Base-by-base conservation (phyloP, 2,888 invertebrate species). In the Eristalis arbustorum region DNA sequence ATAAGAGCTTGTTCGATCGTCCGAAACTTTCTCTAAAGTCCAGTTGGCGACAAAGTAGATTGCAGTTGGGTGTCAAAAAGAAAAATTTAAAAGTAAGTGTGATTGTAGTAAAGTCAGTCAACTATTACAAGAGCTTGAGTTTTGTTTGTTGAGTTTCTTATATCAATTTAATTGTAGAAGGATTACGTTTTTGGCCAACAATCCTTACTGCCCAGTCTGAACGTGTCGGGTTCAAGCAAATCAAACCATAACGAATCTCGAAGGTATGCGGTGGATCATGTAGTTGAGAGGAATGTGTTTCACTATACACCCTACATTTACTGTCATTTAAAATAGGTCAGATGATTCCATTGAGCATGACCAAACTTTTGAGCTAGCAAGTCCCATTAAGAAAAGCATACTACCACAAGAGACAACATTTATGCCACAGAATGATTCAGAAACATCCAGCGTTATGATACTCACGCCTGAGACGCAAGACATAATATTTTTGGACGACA, bases 381-480 rank as follows among this genome's bases (percentile, higher is more conserved):
- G 49, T 34, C 56, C 72, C n/a, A 56, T 61, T 14, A 8, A 31
- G 1, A 23, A 63, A 49, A 34, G 66, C n/a, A 18, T 56, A 10
- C 14, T 49, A 3, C 49, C 49, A 8, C 18, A 49, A 8, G 49
- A 49, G 6, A 18, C n/a, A 18, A n/a, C 18, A 1, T 49, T 49
- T 6, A 5, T 49, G 18, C 18, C 61, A 4, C 31, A 62, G 40
- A 68, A 42, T 0, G 49, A 34, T 25, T 23, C 66, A 3, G 76
- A 68, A 1, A 56, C 88, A 2, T 89, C 89, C 8, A 92, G 92
- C 77, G 90, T 92, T 3, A 76, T 92, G 0, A 78, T 91, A 40
- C 87, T 92, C 37, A 90, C 92, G 13, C 92, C 92, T 11, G 88
- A 81, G n/a, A 90, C 91, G 0, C 91, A 91, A 62, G 92, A 92